Evolutionary conservation across 2,888 invertebrate genomes (phyloP), one percentile per base, ranked within the genome.

Genomic region (Polietes domitor): DNA sequence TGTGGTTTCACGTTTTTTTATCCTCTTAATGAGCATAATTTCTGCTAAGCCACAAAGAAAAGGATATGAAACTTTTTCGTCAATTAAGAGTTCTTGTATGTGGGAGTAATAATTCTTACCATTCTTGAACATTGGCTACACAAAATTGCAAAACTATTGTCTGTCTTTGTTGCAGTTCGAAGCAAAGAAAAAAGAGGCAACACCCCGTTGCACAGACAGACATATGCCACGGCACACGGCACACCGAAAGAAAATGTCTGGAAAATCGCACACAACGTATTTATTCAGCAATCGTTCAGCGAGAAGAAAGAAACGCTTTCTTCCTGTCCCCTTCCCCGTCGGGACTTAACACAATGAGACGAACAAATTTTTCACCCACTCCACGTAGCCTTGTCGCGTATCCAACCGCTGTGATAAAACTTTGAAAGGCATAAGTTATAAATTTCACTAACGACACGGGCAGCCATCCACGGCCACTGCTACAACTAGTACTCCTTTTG

Each of bases 251-350:
- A 26, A 84, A 81, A 78, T 78, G 84, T 84, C 84, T 81, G 84
- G 81, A 76, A 78, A 84, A 81, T 76, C 72, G 21, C 78, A 58
- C 50, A 81, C 19, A 68, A 81, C 76, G 68, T 68, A 68, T 68
- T 68, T 41, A 28, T 37, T 4, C 58, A 0, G 58, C 10, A 17
- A 24, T 43, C 24, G 12, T 37, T 24, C 43, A 24, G 43, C n/a
- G n/a, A n/a, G 43, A 68, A 65, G 65, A 32, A 65, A 12, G 68
- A 24, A 68, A 68, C 21, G 21, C 10, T 10, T 37, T 61, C 37
- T 37, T 37, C 10, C 58, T 32, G n/a, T 55, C 9, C 55, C 24
- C 0, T 24, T 58, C 26, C 26, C 15, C n/a, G 26, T 15, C n/a
- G 10, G 32, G 7, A 3, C 12, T 28, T 28, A 7, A 3, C 21